Conservation (phyloP, 2,888 invertebrate genomes). For the Cryptophagus acutangulus region DNA sequence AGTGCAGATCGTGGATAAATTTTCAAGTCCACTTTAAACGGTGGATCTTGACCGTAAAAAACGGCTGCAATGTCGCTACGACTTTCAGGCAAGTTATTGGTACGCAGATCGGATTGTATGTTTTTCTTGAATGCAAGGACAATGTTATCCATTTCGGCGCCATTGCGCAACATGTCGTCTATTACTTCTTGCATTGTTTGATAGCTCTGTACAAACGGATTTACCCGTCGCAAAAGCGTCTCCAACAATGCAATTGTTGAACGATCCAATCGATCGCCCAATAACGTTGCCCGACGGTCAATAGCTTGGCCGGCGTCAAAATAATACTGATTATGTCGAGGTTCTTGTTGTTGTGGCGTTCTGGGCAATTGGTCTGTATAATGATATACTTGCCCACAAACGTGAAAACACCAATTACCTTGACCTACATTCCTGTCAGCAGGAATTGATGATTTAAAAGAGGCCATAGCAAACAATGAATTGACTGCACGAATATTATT, state of each 20-base stretch:
- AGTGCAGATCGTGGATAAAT: neutral
- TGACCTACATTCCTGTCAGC: conserved; percentile 10
- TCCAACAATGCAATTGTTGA: conserved; percentile 6
- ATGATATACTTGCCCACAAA: conserved; percentile 20
- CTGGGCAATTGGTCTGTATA: conserved; percentile 10
- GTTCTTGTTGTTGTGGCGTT: conserved; percentile 3
- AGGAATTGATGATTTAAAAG: conserved; percentile 14
- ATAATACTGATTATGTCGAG: conserved; percentile 17
- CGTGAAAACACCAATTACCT: conserved; percentile 13
- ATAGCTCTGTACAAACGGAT: conserved; percentile 9
- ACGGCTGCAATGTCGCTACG: conserved; percentile 17
- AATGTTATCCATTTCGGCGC: neutral
- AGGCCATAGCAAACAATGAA: conserved; percentile 21
- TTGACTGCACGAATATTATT: conserved; percentile 9
- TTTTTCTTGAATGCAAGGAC: neutral
- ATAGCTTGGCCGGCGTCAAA: conserved; percentile 17
- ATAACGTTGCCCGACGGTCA: conserved; percentile 1
- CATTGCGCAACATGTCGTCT: conserved; percentile 3
- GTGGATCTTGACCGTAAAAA: conserved; percentile 16
- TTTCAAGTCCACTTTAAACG: conserved; percentile 11
- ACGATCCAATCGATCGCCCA: no score
- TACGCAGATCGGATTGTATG: neutral
- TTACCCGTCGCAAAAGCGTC: conserved; percentile 3
- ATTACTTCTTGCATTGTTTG: conserved; percentile 12
- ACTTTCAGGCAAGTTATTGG: conserved; percentile 14